Evolutionary conservation across 1,140 invertebrate genomes (phyloP).

Genomic region (Aphaenogaster floridana): DNA sequence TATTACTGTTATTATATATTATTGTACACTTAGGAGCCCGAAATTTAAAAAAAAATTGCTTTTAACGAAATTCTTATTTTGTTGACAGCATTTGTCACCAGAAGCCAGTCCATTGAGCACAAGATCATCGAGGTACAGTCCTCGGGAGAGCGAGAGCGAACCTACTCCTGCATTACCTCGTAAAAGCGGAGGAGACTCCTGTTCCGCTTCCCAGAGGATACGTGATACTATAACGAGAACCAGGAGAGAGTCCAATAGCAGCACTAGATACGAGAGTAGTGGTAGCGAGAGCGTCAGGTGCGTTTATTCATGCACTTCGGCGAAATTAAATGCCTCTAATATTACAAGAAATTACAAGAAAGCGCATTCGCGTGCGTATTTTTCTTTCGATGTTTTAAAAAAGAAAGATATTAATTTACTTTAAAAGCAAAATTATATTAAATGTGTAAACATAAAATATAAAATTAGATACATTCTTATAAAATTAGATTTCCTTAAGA

Average conservation of each 20-base stretch:
- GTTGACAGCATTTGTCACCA: conserved; percentile 83
- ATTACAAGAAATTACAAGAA: background rate
- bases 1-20: background rate
- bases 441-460: background rate
- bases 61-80: conserved; percentile 30
- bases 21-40: background rate
- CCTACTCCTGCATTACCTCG: conserved; percentile 84
- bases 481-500: background rate
- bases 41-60: conserved; percentile 42
- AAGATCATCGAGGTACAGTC: conserved; percentile 85
- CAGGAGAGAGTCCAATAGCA: conserved; percentile 85
- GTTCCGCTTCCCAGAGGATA: conserved; percentile 84
- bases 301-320: background rate
- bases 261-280: conserved; percentile 85
- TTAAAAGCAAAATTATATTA: background rate
- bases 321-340: background rate
- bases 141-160: conserved; percentile 86
- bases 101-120: conserved; percentile 86
- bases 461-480: background rate
- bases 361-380: background rate
- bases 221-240: conserved; percentile 85
- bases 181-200: conserved; percentile 83
- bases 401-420: background rate
- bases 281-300: conserved; percentile 85
- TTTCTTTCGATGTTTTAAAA: background rate